Percentiles rank a stretch among this genome's conserved stretches.
phyloP scores from a whole-genome alignment of 2,797 vertebrate genomes.

The Pseudomugil tenellus region DNA sequence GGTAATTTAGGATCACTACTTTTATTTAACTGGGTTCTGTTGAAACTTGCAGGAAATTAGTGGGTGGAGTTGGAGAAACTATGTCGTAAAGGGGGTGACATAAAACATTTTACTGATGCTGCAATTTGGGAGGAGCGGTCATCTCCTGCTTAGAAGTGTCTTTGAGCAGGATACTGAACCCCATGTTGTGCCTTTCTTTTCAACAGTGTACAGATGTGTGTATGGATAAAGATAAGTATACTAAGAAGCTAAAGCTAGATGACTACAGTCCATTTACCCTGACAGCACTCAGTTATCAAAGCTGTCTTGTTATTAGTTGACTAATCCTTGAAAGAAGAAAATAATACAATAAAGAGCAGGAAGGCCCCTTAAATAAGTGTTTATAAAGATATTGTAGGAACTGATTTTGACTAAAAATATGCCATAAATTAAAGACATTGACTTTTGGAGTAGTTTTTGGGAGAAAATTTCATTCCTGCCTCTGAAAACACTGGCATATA shows the following conservation, averaged over 20 bases:
- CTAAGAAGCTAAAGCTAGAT: neutral
- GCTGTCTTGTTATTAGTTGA: neutral
- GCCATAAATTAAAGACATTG: too few species aligned
- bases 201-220: neutral
- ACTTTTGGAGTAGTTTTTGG: too few species aligned
- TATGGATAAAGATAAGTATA: neutral
- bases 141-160: neutral
- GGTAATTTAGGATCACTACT: conserved; percentile 13
- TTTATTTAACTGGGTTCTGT: conserved; percentile 41
- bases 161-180: neutral
- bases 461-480: too few species aligned
- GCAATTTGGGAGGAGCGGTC: neutral
- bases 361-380: too few species aligned
- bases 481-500: too few species aligned
- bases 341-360: neutral
- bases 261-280: neutral
- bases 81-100: neutral
- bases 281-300: neutral
- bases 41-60: conserved; percentile 29
- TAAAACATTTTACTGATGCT: conserved; percentile 2
- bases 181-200: neutral
- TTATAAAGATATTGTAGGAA: too few species aligned
- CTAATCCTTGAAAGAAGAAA: neutral
- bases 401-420: too few species aligned
- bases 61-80: neutral